Percentiles rank a stretch among this genome's conserved stretches.
Conservation (phyloP, 2,888 invertebrate genomes). For the Acrobasis repandana region DNA sequence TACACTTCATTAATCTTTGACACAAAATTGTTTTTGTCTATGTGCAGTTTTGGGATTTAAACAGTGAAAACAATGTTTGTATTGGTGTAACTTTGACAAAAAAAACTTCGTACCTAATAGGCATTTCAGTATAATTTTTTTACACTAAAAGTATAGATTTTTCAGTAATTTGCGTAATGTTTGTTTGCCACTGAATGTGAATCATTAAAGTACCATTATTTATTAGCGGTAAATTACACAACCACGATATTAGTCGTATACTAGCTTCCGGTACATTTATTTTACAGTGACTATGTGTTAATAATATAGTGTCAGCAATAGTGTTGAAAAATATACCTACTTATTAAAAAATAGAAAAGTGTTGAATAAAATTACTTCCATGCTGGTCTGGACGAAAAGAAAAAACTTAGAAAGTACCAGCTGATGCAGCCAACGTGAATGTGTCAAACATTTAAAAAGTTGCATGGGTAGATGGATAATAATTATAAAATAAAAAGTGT, state of each 20-base stretch:
- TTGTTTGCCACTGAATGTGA: background rate
- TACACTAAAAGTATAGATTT: background rate
- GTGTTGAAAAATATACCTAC: too few species aligned
- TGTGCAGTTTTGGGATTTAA: background rate
- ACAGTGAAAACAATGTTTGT: background rate
- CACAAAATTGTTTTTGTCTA: background rate
- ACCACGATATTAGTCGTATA: background rate
- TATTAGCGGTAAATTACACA: background rate
- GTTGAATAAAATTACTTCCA: too few species aligned
- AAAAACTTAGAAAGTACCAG: too few species aligned
- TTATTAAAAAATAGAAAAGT: too few species aligned
- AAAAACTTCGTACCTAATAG: too few species aligned
- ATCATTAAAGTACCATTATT: background rate
- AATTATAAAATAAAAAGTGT: too few species aligned
- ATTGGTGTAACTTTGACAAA: background rate
- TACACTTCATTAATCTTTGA: background rate
- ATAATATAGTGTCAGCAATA: background rate
- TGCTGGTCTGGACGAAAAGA: too few species aligned
- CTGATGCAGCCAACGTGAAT: too few species aligned
- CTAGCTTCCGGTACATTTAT: background rate
- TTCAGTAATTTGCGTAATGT: background rate
- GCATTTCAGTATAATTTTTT: background rate
- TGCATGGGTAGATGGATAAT: too few species aligned
- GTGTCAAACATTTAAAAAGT: too few species aligned
- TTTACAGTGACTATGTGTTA: background rate